Base-by-base conservation (phyloP, 1,140 invertebrate species). In the Mycetomoellerius zeteki region DNA sequence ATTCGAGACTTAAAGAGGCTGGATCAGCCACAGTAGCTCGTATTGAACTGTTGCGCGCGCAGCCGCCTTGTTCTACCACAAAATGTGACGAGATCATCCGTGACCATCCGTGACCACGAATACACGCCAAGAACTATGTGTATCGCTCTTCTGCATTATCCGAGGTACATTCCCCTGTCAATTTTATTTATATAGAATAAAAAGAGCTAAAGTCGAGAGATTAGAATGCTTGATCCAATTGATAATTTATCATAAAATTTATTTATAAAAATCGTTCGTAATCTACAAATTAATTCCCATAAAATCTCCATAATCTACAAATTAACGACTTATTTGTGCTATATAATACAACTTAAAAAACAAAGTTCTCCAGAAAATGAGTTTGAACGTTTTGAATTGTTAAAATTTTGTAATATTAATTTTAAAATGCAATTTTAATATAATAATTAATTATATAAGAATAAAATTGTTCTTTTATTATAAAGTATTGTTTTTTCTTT, bases 1-100 rank as follows among this genome's bases (percentile, higher is more conserved):
- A 71, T 77, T 50, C 56, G 85, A 60, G 56, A 19, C 52, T 84
- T 33, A 71, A 85, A 85, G 86, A 87, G 89, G 86, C 76, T 87
- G 90, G 89, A 72, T 87, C 86, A 62, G 30, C 37, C 37, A 43
- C 43, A 27, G 80, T 64, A 37, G 72, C 65, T 89, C 86, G 91
- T 95, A 95, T 95, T 93, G 95, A 95, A 93, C 95, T 93, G 94
- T 80, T 95, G 95, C 95, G 95, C 94, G 94, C 92, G 94, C 93
- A 94, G 69, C 88, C 77, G 76, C 86, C 89, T 72, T 62, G 60
- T 84, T 85, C 64, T 82, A 84, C 73, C 78, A 71, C 75, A 86
- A 89, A 92, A 93, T 88, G 92, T 91, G 90, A 91, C 89, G 88
- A 86, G 76, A 85, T 78, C 62, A 62, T 54, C 80, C 85, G 87